Evolutionary conservation across 2,113 vertebrate genomes (phyloP), one percentile per base, ranked within the genome.

Genomic region (Gambusia holbrooki): DNA sequence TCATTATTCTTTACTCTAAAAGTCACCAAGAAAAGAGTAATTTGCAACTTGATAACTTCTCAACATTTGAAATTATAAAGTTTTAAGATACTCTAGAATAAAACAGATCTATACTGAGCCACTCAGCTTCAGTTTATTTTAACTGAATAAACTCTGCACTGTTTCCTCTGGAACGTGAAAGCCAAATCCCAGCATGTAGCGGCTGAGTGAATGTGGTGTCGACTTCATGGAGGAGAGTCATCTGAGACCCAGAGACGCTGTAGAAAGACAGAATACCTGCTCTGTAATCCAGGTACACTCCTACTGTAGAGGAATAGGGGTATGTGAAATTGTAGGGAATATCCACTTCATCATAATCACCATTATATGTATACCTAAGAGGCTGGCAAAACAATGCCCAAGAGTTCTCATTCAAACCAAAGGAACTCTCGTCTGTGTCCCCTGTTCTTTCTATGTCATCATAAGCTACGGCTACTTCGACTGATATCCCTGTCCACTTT

Each of bases 291-390:
- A 58, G 25, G 51, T n/a, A 58, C 51, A 58, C 51, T 11, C 51
- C 51, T 58, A 58, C 51, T 58, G 22, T 58, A 25, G 51, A 58
- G 51, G 22, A 58, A 10, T 10, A 6, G 17, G 35, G 12, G 7
- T 12, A 3, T 28, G 54, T 32, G 51, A 72, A 13, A 4, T n/a
- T n/a, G n/a, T n/a, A n/a, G n/a, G 0, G 0, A 1, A 15, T 62
- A 25, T n/a, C 22, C 8, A 58, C 19, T 2, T 4, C 0, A 15
- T 2, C 0, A 0, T 40, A n/a, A 14, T 76, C 30, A 7, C 51
- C 2, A 0, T 1, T 32, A 54, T 66, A 73, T 3, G 0, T 29
- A 0, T 6, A 73, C 32, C 1, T 5, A 1, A 13, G 15, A 2
- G 0, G 5, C 0, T 22, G 0, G 15, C 61, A 76, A 0, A 0